Base-by-base conservation (phyloP, 2,888 invertebrate species). In the Conops quadrifasciatus region DNA sequence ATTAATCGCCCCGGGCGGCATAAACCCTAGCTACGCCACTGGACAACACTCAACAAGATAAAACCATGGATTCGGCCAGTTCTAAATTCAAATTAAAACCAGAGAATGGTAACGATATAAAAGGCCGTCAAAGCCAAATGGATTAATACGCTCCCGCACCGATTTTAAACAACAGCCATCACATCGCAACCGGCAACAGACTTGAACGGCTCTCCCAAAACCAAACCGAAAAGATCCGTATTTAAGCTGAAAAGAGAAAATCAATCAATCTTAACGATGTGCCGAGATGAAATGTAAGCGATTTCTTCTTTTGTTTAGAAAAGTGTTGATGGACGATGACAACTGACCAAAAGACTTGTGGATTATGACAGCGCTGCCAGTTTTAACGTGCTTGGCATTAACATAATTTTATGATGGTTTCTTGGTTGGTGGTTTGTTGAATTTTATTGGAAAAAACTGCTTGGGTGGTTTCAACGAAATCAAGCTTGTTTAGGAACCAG, bases 381-480 rank as follows among this genome's bases (percentile, higher is more conserved):
- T 13, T 16, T 30, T 19, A 24, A n/a, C 15, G 43, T 21, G 63
- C 56, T 72, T 36, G 53, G 59, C 72, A 80, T 80, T 80, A 78
- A 76, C 80, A 80, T 80, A 80, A 74, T 79, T 79, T 79, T 78
- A 80, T 80, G 80, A 80, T 80, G 51, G 19, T 62, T 62, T 63
- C 19, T 28, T 28, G 28, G 15, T 58, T 58, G 15, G 28, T 28
- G 58, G 15, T 70, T 43, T 36, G 4, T 7, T 36, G 36, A 26
- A 28, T 30, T 62, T 51, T 15, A 30, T 51, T 7, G 36, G 36
- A 36, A 36, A 36, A 74, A 74, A 74, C 78, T 74, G 72, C 75
- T 75, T 78, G 78, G 76, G 77, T 78, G 78, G 77, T 60, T 62
- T 47, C n/a, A 36, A 36, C 36, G 5, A 9, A 36, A 9, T 36